Evolutionary conservation across 2,797 vertebrate species (phyloP).

Genomic region (Falco concolor): DNA sequence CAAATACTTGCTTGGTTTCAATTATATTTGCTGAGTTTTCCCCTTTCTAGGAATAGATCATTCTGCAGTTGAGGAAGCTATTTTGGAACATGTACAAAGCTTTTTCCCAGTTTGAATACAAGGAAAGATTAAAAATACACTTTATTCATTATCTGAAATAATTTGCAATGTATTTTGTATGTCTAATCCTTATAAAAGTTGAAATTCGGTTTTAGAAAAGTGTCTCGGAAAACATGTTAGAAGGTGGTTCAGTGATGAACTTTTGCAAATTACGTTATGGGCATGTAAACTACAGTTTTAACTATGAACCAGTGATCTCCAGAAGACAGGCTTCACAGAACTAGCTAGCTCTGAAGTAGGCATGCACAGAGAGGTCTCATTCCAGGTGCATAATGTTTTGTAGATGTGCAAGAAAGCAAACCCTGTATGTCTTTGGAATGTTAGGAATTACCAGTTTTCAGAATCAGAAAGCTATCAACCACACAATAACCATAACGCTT

Average conservation of each 20-base stretch:
- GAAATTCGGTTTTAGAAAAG: background rate
- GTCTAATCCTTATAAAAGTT: background rate
- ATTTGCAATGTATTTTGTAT: background rate
- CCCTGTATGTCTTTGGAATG: background rate
- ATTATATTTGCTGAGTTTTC: background rate
- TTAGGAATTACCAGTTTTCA: background rate
- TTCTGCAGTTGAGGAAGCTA: background rate
- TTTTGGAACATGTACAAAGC: fast-evolving
- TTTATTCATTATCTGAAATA: background rate
- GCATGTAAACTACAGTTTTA: background rate
- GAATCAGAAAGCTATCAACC: background rate
- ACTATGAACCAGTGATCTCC: background rate
- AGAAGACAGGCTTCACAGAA: background rate
- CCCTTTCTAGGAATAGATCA: background rate
- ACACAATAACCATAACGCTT: background rate
- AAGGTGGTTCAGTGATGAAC: background rate
- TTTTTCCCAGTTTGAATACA: background rate
- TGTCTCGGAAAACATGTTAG: background rate
- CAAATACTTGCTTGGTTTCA: background rate
- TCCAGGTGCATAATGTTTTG: background rate
- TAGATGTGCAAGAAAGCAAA: background rate
- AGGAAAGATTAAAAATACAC: background rate
- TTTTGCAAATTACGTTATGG: background rate
- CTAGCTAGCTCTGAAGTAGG: background rate
- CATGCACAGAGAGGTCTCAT: background rate